Conservation (phyloP, 1,140 invertebrate genomes). For the Lysiphlebus fabarum region DNA sequence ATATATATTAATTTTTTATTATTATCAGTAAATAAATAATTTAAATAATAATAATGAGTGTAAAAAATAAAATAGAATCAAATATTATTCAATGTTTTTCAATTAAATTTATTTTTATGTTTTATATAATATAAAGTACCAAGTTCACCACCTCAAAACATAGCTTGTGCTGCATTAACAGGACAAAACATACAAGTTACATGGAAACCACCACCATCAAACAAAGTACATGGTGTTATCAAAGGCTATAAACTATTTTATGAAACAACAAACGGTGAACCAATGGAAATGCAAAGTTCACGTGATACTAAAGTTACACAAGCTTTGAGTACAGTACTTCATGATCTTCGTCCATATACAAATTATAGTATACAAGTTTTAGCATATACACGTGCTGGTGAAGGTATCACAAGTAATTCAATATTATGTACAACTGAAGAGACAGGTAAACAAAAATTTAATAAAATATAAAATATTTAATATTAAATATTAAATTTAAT, state of each 20-base stretch:
- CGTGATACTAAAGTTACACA: conserved; percentile 61
- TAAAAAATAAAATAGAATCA: not conserved
- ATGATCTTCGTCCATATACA: conserved; percentile 65
- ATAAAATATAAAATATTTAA: conserved; percentile 2
- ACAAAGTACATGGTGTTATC: conserved; percentile 70
- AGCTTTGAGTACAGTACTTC: conserved; percentile 57
- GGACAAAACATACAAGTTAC: conserved; percentile 72
- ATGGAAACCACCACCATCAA: conserved; percentile 70
- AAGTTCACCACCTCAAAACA: conserved; percentile 63
- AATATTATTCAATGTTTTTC: no score
- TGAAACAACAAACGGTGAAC: conserved; percentile 55
- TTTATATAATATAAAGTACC: no score
- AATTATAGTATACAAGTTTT: conserved; percentile 80
- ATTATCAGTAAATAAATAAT: no score
- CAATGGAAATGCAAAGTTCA: conserved; percentile 43
- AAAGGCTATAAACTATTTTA: conserved; percentile 80
- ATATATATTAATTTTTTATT: not conserved
- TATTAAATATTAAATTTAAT: conserved; percentile 10
- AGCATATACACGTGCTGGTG: conserved; percentile 74
- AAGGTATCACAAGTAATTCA: conserved; percentile 67
- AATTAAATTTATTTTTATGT: no score
- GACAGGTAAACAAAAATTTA: conserved; percentile 52
- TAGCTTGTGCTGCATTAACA: conserved; percentile 64
- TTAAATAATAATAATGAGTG: no score
- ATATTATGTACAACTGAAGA: conserved; percentile 73